These are phyloP conservation scores for Nerophis ophidion DNA, from an alignment of 2,113 vertebrate species.

Conservation along the genomic window DNA sequence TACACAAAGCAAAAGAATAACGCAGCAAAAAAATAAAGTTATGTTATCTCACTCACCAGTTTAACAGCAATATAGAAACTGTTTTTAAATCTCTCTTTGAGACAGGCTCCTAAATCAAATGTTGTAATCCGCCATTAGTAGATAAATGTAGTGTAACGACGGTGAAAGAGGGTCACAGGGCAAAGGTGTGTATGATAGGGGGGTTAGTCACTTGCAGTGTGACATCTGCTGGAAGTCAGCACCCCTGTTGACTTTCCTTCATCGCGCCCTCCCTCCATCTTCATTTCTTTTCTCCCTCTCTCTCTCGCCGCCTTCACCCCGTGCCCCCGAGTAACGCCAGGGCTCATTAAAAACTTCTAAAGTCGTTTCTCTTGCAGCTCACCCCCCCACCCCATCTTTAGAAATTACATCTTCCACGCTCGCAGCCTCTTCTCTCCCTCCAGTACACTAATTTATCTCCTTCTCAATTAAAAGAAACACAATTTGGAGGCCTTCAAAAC, in stretches of 20 bases:
- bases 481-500: constrained; percentile 25
- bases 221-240: constrained; percentile 89
- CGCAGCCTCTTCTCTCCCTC: constrained; percentile 48
- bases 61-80: background rate
- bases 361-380: constrained; percentile 46
- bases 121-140: background rate
- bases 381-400: constrained; percentile 25
- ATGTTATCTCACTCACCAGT: no score
- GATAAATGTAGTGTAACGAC: background rate
- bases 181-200: constrained; percentile 20
- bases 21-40: no score
- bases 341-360: constrained; percentile 77
- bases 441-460: constrained; percentile 43
- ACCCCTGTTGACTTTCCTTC: constrained; percentile 51
- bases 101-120: background rate
- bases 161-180: constrained; percentile 36
- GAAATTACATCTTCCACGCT: constrained; percentile 60
- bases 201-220: constrained; percentile 71
- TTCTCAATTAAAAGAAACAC: constrained; percentile 16
- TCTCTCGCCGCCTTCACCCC: constrained; percentile 31
- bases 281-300: constrained; percentile 18
- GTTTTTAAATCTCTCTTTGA: background rate
- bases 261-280: constrained; percentile 20
- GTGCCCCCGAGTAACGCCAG: constrained; percentile 80
- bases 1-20: no score